phyloP scores from a whole-genome alignment of 2,888 invertebrate species.

The Caenorhabditis sinica region DNA sequence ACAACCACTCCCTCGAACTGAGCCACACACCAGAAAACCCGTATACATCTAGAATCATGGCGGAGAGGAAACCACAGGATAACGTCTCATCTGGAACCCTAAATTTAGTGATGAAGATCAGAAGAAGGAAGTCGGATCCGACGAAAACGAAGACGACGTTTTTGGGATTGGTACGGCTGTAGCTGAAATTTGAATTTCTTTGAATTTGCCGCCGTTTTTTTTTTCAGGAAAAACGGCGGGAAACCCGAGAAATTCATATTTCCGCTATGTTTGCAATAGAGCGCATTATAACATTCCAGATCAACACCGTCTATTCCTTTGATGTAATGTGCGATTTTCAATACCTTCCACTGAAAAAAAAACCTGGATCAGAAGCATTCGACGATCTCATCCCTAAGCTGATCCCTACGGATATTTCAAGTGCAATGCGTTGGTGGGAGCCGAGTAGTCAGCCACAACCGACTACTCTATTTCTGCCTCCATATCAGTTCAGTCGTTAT shows the following conservation, averaged over 20 bases:
- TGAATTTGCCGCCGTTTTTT: too few relatives aligned
- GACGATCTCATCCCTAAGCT: constrained; percentile 73
- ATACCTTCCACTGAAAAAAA: constrained; percentile 88
- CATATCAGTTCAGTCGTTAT: constrained; percentile 81
- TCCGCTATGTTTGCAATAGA: too few relatives aligned
- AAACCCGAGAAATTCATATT: too few relatives aligned
- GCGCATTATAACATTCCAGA: constrained; percentile 72
- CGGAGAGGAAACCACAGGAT: constrained; percentile 73
- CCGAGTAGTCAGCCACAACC: constrained; percentile 15
- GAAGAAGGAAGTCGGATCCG: constrained; percentile 72
- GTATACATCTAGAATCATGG: constrained; percentile 83
- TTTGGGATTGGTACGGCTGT: constrained; percentile 70
- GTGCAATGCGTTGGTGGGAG: constrained; percentile 77
- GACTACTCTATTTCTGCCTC: constrained; percentile 80
- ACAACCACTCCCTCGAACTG: constrained; percentile 73
- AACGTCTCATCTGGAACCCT: constrained; percentile 77
- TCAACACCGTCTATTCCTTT: constrained; percentile 79
- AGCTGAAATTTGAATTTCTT: not conserved
- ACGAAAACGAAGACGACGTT: constrained; percentile 56
- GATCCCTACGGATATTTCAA: constrained; percentile 75
- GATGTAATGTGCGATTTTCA: constrained; percentile 91
- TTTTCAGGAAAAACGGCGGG: not conserved
- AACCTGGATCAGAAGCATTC: constrained; percentile 48
- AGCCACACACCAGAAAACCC: constrained; percentile 79
- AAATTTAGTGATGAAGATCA: constrained; percentile 76